Conservation (phyloP, 2,113 vertebrate genomes). For the Myrmecobius fasciatus region DNA sequence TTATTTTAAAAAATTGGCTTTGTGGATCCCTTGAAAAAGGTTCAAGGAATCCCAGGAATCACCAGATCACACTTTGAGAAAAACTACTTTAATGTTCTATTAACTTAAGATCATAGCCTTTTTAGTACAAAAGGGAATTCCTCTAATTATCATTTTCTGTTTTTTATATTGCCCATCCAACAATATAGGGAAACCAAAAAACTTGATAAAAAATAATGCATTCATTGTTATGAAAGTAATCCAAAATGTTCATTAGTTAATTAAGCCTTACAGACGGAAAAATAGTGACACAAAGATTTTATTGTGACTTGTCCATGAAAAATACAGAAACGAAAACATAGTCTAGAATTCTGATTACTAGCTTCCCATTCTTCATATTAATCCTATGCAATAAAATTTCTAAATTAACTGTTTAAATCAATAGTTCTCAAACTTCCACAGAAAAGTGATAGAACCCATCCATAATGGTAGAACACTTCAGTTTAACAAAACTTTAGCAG, state of each 20-base stretch:
- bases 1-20: background rate
- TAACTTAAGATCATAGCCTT: background rate
- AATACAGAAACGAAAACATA: constrained; percentile 13
- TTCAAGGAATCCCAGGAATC: background rate
- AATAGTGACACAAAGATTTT: constrained; percentile 36
- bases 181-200: constrained; percentile 5
- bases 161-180: background rate
- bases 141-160: background rate
- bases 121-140: background rate
- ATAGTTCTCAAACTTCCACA: too few species aligned
- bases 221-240: constrained; percentile 4
- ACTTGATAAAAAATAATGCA: constrained; percentile 21
- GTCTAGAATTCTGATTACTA: constrained; percentile 17
- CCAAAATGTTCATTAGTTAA: background rate
- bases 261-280: background rate
- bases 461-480: background rate
- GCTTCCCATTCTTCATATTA: constrained; percentile 22
- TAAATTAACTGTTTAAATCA: constrained; percentile 33
- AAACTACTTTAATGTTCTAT: background rate
- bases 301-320: background rate
- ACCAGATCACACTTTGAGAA: background rate
- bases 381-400: constrained; percentile 21
- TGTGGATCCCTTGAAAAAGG: background rate
- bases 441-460: too few species aligned
- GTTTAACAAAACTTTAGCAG: background rate